Base-by-base conservation (phyloP, 2,797 vertebrate species). In the Sphenodon punctatus region DNA sequence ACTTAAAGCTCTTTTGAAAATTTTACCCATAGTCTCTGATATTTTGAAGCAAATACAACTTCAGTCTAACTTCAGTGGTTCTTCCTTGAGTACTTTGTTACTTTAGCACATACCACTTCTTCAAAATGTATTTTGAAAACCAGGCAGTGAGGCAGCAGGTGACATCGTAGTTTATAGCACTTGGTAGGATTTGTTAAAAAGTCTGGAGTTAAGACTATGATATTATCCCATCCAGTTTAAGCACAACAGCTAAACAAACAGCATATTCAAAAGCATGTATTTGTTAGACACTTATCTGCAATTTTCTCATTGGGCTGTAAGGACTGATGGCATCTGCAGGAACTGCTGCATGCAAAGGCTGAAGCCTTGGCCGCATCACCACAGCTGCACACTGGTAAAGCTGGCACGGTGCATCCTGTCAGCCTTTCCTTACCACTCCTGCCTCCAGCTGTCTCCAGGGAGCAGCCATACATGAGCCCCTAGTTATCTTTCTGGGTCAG, bases 41-140 rank as follows among this genome's bases (percentile, higher is more conserved):
- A 85, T 86, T 86, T 84, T 80, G 63, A 86, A 82, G 69, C 43
- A 88, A 87, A 68, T 75, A 51, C 43, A 25, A 83, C 48, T 61
- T 84, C 60, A 80, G 65, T 75, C 53, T 83, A 75, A 86, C 76
- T 41, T 30, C 5, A 83, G 46, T n/a, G 51, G 68, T 71, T 80
- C 64, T 70, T 58, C 69, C 78, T 79, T 84, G 51, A 3, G 56
- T 12, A 56, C 58, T 76, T 80, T 72, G 38, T 32, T 43, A 75
- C 65, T 73, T 74, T 53, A 23, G 32, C 27, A 41, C 27, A 51
- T 53, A 69, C 56, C 36, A 14, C n/a, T 38, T 10, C 11, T 42
- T n/a, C 39, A 15, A 19, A 34, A 32, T 14, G 10, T 20, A 38
- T 48, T 48, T 30, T 22, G 8, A 17, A 42, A 70, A 53, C 48